These are phyloP conservation scores for Microctonus aethiopoides DNA, from an alignment of 2,888 invertebrate genomes.

Conservation along the genomic window DNA sequence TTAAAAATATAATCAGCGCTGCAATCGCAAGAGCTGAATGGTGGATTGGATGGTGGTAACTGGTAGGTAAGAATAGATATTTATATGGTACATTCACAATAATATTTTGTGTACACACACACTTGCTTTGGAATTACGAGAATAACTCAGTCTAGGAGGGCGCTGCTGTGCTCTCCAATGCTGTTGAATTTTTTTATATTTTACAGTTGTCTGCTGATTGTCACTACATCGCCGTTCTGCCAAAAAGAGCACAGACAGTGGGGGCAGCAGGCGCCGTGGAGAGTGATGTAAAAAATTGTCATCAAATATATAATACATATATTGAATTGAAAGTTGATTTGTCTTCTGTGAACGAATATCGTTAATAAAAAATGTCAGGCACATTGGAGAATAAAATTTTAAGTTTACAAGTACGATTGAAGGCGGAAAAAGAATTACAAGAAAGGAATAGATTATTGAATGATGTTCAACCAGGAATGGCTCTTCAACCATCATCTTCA, in stretches of 20 bases:
- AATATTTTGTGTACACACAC: too few relatives aligned
- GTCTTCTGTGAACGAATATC: conserved; percentile 24
- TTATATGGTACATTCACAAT: too few relatives aligned
- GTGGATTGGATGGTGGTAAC: too few relatives aligned
- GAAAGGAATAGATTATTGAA: conserved; percentile 72
- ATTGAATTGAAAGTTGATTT: conserved; percentile 44
- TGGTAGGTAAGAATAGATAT: too few relatives aligned
- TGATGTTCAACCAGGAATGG: conserved; percentile 61
- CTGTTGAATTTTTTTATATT: background rate
- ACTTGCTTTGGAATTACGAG: too few relatives aligned
- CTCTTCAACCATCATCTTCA: conserved; percentile 55
- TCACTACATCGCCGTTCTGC: conserved; percentile 30
- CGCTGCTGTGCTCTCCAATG: conserved; percentile 24
- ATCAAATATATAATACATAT: conserved; percentile 52
- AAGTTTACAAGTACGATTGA: conserved; percentile 83
- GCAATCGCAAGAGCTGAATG: too few relatives aligned
- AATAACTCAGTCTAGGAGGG: conserved; percentile 19
- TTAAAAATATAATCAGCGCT: too few relatives aligned
- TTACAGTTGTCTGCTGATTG: background rate
- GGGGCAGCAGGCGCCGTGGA: conserved; percentile 52
- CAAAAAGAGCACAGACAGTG: conserved; percentile 47
- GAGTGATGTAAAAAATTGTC: conserved; percentile 63
- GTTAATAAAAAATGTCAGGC: conserved; percentile 72
- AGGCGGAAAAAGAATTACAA: conserved; percentile 76
- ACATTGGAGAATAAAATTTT: conserved; percentile 84